Conservation (phyloP, 2,113 vertebrate genomes). For the Nesoenas mayeri region DNA sequence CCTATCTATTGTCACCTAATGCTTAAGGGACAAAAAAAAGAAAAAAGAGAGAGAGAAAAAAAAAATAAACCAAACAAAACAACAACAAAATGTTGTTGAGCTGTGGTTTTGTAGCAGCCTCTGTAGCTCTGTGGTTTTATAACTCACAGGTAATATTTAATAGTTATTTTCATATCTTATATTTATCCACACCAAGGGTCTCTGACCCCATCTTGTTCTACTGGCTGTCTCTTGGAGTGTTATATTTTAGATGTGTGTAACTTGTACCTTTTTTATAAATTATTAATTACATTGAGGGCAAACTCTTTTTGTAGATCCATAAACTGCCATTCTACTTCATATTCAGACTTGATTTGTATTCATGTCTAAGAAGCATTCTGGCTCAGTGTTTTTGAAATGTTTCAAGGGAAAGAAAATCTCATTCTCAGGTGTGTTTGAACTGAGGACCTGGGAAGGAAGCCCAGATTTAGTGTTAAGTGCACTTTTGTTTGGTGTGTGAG, state of each 20-base stretch:
- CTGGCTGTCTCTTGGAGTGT: neutral
- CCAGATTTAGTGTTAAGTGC: neutral
- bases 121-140: neutral
- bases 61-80: neutral
- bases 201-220: neutral
- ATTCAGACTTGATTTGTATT: conserved; percentile 4
- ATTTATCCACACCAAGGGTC: neutral
- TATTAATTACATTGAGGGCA: neutral
- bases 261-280: neutral
- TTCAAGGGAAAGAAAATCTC: neutral
- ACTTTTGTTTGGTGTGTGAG: neutral
- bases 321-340: neutral
- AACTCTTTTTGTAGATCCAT: neutral
- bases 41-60: too few species aligned
- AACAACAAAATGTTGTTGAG: neutral
- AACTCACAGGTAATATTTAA: neutral
- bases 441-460: neutral
- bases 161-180: neutral
- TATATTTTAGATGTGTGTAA: neutral
- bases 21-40: neutral
- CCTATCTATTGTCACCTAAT: neutral
- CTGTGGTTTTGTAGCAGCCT: neutral
- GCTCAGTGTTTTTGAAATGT: neutral
- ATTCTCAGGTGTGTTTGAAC: neutral
- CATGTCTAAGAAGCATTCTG: neutral